Base-by-base conservation (phyloP, 2,888 invertebrate genomes). In the Anarsia innoxiella region DNA sequence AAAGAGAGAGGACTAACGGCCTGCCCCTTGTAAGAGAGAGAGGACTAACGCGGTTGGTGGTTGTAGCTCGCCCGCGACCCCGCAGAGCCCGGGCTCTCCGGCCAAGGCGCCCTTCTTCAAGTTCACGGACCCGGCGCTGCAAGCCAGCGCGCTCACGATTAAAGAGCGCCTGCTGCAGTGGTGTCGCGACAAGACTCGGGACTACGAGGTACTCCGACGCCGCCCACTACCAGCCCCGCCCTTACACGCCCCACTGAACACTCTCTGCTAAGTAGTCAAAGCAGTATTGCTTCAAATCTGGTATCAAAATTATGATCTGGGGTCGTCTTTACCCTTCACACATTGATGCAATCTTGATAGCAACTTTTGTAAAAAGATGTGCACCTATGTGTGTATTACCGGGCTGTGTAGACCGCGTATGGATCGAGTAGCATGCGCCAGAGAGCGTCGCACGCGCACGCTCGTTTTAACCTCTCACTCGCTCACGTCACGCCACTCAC, bases 151-250 rank as follows among this genome's bases (percentile, higher is more conserved):
- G 69, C 92, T 91, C 86, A 93, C 95, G 86, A 95, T 97, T 86
- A 98, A 97, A 91, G 96, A 97, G 79, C 91, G 96, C 85, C 90
- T 98, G 79, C 91, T 98, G 87, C 91, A 93, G 85, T 98, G 98
- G 98, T 95, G 95, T 88, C 94, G 95, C 87, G 93, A 93, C 88
- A 96, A 97, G 91, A 97, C 97, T 67, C 92, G 93, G 89, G 96
- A 95, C 88, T 98, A 98, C 87, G 93, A 96, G 93, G 97, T 97
- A 93, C n/a, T n/a, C n/a, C n/a, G n/a, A n/a, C n/a, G n/a, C n/a
- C n/a, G n/a, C n/a, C 79, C 57, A 63, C 62, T 51, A 53, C 45
- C 46, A 39, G 53, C 44, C 40, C 51, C 44, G 45, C n/a, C n/a
- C 41, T 45, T 46, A 44, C 44, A 39, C 56, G 36, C 48, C 46